Percentiles rank a stretch among this genome's conserved stretches.
Conservation (phyloP, 2,113 vertebrate genomes). For the Melanocharis versteri region DNA sequence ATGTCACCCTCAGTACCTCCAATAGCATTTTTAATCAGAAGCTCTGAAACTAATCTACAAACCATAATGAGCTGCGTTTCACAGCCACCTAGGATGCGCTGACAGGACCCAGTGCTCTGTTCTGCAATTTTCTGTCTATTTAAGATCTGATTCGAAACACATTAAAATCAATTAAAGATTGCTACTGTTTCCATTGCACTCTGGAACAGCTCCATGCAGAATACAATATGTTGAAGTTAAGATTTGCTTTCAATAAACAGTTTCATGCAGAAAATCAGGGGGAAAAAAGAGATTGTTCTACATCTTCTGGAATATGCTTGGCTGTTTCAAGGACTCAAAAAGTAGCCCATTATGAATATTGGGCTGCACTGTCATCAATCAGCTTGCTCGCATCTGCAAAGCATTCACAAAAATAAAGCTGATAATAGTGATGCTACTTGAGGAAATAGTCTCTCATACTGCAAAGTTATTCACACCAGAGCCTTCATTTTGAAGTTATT, state of each 20-base stretch:
- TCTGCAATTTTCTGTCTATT: slow-evolving; percentile 18
- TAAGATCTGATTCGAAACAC: background rate
- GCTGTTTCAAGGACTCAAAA: background rate
- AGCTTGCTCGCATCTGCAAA: slow-evolving; percentile 12
- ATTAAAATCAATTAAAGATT: slow-evolving; percentile 39
- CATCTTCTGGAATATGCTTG: background rate
- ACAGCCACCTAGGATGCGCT: background rate
- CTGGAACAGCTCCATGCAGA: background rate
- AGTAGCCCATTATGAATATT: background rate
- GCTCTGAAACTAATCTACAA: background rate
- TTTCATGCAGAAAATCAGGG: background rate
- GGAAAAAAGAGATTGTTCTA: background rate
- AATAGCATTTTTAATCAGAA: background rate
- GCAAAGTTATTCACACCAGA: slow-evolving; percentile 42
- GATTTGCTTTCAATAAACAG: background rate
- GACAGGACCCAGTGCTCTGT: background rate
- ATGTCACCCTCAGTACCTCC: background rate
- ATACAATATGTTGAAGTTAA: background rate
- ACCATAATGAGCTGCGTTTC: background rate
- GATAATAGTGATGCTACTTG: slow-evolving; percentile 16
- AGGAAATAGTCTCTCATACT: slow-evolving; percentile 32
- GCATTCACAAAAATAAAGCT: slow-evolving; percentile 32
- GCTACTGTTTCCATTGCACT: background rate
- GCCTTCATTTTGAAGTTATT: slow-evolving; percentile 39
- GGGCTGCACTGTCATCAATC: background rate